A percentile compares a stretch with the other conserved stretches of the same genome.
These are phyloP conservation scores for Pachycephus smyrnensis DNA, from an alignment of 2,888 invertebrate genomes.

Conservation along the genomic window DNA sequence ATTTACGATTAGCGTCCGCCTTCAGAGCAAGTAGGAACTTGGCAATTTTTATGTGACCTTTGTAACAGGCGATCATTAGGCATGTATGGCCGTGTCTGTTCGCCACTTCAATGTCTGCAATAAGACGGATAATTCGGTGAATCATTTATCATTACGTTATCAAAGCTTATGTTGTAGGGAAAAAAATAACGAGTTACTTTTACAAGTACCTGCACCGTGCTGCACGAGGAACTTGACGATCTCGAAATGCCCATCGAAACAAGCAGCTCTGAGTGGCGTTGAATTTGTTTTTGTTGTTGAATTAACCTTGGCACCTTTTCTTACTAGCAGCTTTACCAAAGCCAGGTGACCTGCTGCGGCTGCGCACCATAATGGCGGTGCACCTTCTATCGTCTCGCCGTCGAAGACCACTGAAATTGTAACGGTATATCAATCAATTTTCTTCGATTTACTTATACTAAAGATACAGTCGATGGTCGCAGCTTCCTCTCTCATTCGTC, in stretches of 20 bases:
- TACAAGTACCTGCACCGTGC: constrained; percentile 80
- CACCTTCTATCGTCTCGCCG: constrained; percentile 96
- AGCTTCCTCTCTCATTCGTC: neutral
- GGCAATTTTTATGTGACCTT: constrained; percentile 92
- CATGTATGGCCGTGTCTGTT: constrained; percentile 97
- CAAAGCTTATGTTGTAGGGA: neutral
- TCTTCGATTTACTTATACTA: neutral
- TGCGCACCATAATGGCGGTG: constrained; percentile 97
- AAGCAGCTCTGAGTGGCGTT: constrained; percentile 93
- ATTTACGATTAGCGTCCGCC: constrained; percentile 93
- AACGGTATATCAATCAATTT: neutral
- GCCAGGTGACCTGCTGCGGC: constrained; percentile 94
- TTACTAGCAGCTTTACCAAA: constrained; percentile 86
- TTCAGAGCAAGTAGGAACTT: constrained; percentile 87
- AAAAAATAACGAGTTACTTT: constrained; percentile 40
- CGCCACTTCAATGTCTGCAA: constrained; percentile 92
- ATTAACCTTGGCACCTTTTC: constrained; percentile 91
- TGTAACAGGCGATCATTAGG: constrained; percentile 98
- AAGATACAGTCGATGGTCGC: neutral
- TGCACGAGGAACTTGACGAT: constrained; percentile 94
- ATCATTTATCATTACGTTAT: neutral
- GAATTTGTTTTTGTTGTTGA: constrained; percentile 95
- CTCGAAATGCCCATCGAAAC: constrained; percentile 96
- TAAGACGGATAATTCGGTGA: neutral
- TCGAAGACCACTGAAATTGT: constrained; percentile 87